phyloP scores from a whole-genome alignment of 2,113 vertebrate species.

The Ibidorhyncha struthersii region DNA sequence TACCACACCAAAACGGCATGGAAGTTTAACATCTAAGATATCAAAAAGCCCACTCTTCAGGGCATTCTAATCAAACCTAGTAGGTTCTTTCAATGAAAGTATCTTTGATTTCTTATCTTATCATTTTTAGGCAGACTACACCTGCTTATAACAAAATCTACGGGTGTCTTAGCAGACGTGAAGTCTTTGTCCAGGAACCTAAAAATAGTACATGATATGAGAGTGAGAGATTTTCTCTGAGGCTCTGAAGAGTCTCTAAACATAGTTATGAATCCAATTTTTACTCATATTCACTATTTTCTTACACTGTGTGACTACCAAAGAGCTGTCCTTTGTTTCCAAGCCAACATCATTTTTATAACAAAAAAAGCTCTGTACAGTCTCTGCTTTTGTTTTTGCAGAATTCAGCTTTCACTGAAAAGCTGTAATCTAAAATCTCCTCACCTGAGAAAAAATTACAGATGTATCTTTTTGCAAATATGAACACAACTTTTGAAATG shows the following conservation, averaged over 20 bases:
- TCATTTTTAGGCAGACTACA: neutral
- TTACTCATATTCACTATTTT: neutral
- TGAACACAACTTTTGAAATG: neutral
- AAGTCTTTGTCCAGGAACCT: neutral
- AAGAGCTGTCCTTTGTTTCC: constrained; percentile 46
- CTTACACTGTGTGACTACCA: neutral
- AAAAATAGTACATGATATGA: neutral
- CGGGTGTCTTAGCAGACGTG: neutral
- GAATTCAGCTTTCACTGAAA: neutral
- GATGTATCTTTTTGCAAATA: neutral
- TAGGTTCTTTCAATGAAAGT: neutral
- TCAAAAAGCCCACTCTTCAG: neutral
- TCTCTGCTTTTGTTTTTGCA: neutral
- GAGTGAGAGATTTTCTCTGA: neutral
- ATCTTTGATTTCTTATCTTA: neutral
- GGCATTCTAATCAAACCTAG: neutral
- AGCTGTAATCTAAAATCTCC: neutral
- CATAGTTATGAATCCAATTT: neutral
- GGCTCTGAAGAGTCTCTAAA: neutral
- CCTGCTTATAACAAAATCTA: neutral
- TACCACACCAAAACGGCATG: neutral
- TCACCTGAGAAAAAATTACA: neutral
- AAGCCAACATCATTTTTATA: neutral
- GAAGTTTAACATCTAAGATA: neutral
- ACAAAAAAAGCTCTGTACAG: neutral